Evolutionary conservation across 2,888 invertebrate species (phyloP).

Genomic region (Saturnia pavonia): DNA sequence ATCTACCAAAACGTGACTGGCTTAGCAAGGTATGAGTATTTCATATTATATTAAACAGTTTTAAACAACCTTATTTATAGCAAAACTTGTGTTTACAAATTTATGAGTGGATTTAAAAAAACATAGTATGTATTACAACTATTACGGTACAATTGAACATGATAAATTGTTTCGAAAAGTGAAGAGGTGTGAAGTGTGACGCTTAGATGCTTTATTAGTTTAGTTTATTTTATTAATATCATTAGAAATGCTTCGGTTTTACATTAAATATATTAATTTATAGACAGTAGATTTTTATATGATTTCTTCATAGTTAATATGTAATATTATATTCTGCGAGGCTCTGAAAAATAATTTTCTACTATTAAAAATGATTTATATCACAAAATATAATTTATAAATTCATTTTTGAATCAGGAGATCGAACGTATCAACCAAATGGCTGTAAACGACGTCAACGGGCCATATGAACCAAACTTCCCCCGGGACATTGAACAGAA

Average conservation of each 20-base stretch:
- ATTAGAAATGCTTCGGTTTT: neutral
- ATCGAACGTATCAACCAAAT: conserved; percentile 54
- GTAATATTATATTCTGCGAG: too few species aligned
- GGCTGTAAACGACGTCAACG: conserved; percentile 33
- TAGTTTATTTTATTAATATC: neutral
- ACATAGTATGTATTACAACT: neutral
- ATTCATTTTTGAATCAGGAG: conserved; percentile 41
- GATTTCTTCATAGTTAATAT: too few species aligned
- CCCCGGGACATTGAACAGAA: conserved; percentile 8
- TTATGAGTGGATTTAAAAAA: neutral
- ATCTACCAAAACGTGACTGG: conserved; percentile 43
- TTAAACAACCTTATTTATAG: too few species aligned
- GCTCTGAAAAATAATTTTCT: too few species aligned
- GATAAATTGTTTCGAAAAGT: neutral
- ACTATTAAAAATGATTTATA: neutral
- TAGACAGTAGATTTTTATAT: too few species aligned
- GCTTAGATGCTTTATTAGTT: neutral
- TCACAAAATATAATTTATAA: neutral
- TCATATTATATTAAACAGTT: neutral
- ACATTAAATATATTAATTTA: too few species aligned
- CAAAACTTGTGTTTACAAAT: too few species aligned
- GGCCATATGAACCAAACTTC: conserved; percentile 14
- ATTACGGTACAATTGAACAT: neutral
- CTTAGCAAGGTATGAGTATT: conserved; percentile 43
- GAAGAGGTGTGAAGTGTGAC: neutral